Evolutionary conservation across 2,888 invertebrate species (phyloP).

Genomic region (Drosophila anomalata): DNA sequence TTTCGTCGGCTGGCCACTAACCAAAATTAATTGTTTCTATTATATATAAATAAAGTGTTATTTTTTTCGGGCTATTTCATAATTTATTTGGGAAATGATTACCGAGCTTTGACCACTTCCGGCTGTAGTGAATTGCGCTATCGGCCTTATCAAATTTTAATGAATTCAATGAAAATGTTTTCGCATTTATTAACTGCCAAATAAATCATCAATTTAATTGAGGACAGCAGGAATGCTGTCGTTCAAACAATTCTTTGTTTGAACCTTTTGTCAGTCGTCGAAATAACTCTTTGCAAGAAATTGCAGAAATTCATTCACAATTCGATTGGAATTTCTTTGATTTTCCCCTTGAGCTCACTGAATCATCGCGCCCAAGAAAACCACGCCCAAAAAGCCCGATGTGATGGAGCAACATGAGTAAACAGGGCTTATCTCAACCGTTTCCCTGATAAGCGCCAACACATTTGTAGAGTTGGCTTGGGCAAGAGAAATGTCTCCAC

Average conservation of each 20-base stretch:
- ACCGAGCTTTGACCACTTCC: conserved; percentile 70
- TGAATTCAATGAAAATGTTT: conserved; percentile 46
- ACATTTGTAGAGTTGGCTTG: conserved; percentile 54
- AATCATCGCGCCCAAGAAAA: conserved; percentile 35
- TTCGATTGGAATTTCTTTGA: conserved; percentile 3
- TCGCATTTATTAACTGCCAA: conserved; percentile 10
- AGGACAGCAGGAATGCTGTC: neutral
- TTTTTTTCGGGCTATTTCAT: conserved; percentile 53
- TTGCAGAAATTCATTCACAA: neutral
- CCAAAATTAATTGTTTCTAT: conserved; percentile 70
- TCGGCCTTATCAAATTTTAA: conserved; percentile 61
- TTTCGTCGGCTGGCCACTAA: conserved; percentile 55
- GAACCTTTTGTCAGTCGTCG: neutral
- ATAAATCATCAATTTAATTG: conserved; percentile 11
- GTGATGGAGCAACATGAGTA: conserved; percentile 65
- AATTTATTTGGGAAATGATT: conserved; percentile 72
- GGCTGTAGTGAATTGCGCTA: conserved; percentile 56
- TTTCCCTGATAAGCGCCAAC: conserved; percentile 53
- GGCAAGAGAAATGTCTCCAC: conserved; percentile 11
- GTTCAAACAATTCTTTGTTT: neutral
- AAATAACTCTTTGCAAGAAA: neutral
- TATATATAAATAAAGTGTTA: neutral
- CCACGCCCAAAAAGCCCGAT: conserved; percentile 15
- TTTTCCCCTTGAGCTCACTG: conserved; percentile 9
- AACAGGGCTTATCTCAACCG: conserved; percentile 60